Conservation (phyloP, 2,888 invertebrate species). For the Emmelina monodactyla region DNA sequence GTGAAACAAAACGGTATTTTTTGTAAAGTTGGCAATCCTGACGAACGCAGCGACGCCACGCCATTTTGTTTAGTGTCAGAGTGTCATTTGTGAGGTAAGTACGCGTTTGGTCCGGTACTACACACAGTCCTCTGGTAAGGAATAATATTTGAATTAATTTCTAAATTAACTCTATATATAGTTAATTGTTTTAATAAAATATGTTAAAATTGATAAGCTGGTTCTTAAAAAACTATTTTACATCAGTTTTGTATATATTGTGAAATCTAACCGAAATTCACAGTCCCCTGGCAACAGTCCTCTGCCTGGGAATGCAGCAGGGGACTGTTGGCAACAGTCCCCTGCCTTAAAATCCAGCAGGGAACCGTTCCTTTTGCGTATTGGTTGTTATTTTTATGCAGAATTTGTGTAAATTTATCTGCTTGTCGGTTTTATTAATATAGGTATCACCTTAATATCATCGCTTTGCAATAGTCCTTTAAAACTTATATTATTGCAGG, state of each 20-base stretch:
- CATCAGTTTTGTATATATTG: slow-evolving; percentile 6
- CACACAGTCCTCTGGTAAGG: slow-evolving; percentile 10
- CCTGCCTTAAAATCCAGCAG: too few species aligned
- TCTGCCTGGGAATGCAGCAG: slow-evolving; percentile 3
- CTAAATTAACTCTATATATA: slow-evolving; percentile 6
- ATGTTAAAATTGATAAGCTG: slow-evolving; percentile 2
- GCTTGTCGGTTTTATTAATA: slow-evolving; percentile 2
- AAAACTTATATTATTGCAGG: not conserved
- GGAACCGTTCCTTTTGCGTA: slow-evolving; percentile 7
- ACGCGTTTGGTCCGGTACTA: slow-evolving; percentile 8
- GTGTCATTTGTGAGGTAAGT: slow-evolving; percentile 8
- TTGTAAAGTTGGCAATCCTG: slow-evolving; percentile 7
- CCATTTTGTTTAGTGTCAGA: slow-evolving; percentile 10
- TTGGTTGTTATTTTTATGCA: slow-evolving; percentile 5
- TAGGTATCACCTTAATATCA: not conserved
- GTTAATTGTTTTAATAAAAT: slow-evolving; percentile 5
- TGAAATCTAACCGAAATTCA: slow-evolving; percentile 6
- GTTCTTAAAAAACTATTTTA: slow-evolving; percentile 5
- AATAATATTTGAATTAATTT: slow-evolving; percentile 9
- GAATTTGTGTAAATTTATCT: slow-evolving; percentile 5
- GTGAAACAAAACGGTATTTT: slow-evolving; percentile 2
- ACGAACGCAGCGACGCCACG: slow-evolving; percentile 4
- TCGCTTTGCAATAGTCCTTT: too few species aligned
- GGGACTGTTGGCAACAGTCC: slow-evolving; percentile 6
- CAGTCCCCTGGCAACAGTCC: slow-evolving; percentile 5